Base-by-base conservation (phyloP, 2,888 invertebrate species). In the Coleophora flavipennella region DNA sequence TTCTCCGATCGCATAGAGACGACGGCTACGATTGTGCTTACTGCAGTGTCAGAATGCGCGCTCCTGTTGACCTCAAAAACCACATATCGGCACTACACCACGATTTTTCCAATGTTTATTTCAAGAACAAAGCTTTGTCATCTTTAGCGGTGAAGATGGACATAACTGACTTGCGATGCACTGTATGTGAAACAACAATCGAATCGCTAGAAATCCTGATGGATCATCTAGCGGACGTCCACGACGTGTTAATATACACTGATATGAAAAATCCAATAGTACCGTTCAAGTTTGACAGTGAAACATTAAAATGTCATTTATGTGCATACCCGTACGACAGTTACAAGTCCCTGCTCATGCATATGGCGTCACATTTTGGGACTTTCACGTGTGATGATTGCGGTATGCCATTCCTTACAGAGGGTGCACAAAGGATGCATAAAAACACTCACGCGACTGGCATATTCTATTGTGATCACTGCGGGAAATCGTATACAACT, bases 401-500 rank as follows among this genome's bases (percentile, higher is more conserved):
- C 43, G 54, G 53, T 31, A 46, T 50, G 0, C 68, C 66, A 0
- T 71, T 67, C 26, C 50, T 69, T 0, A 67, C 62, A 33, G 48
- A 1, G 50, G 49, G 4, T 46, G 46, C n/a, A 36, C 12, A 50
- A 48, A n/a, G n/a, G n/a, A n/a, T 20, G 6, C 20, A 20, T 20
- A 20, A 20, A 20, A 20, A 20, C 3, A 51, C 53, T 3, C 72
- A 72, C 13, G 54, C 50, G 11, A 59, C 48, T 7, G 68, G 65
- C 0, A 44, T 45, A 7, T 59, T 49, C 36, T 44, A 46, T 1
- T 85, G 84, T 41, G 63, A 64, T 3, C 59, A 51, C 28, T 85
- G 85, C 40, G 57, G 66, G 1, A 78, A 79, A 46, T 52, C 71
- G 0, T 81, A 69, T 29, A 56, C 67, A 1, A 77, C 76, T 0